Base-by-base conservation (phyloP, 23 tunicate genomes). In the Ciona savignyi region DNA sequence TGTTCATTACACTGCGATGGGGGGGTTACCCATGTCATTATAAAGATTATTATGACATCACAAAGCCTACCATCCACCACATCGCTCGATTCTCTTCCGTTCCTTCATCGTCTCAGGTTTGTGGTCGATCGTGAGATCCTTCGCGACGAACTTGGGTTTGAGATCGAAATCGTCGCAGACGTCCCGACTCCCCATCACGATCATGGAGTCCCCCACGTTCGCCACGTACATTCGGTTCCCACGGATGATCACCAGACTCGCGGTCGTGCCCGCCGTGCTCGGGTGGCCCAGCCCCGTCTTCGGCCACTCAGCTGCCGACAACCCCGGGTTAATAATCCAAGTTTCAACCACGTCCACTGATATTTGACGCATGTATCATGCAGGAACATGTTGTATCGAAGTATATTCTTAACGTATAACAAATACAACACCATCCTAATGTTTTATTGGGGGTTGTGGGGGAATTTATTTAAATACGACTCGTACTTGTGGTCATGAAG, bases 221-320 rank as follows among this genome's bases (percentile, higher is more conserved):
- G 99, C 99, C 48, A 94, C 90, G 65, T 89, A 94, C 86, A 94
- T 75, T 25, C 82, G 83, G 66, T 83, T 94, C 27, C 99, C 95
- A 6, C 99, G 86, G 60, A 94, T 94, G 3, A 94, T 75, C 35
- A 87, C 95, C 48, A 94, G 74, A 67, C 89, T 83, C 0, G 95
- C 99, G 29, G 99, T 94, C 1, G 99, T 94, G 3, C 99, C 99
- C 1, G 99, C 99, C 29, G 99, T 94, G 69, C 95, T 81, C 3
- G 99, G 95, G 66, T 94, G 95, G 23, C 99, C 99, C 32, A 82
- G 49, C 2, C 74, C 71, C 6, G 98, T 93, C 63, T 85, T 85
- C 2, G 98, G 98, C 98, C 98, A 93, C 32, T 86, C 93, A 81
- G 77, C 93, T 86, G 69, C 1, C n/a, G n/a, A n/a, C n/a, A n/a